phyloP scores from a whole-genome alignment of 2,888 invertebrate species.

The Drosophila phalerata region DNA sequence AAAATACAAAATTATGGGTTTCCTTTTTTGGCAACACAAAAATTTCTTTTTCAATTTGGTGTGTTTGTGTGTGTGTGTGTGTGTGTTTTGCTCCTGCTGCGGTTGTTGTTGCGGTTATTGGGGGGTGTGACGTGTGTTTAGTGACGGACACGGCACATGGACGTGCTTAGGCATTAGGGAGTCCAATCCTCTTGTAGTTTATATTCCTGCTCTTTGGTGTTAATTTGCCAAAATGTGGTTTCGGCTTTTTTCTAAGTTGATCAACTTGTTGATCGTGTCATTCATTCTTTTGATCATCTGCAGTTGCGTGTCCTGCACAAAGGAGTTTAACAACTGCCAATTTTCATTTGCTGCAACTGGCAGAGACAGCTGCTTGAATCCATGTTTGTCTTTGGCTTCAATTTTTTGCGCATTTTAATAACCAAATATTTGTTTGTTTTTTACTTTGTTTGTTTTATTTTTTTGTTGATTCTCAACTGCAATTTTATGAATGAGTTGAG shows the following conservation, averaged over 20 bases:
- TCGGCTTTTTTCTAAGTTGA: conserved; percentile 53
- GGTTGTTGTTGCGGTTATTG: conserved; percentile 8
- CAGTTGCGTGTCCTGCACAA: conserved; percentile 68
- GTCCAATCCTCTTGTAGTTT: conserved; percentile 34
- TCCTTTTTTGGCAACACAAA: conserved; percentile 49
- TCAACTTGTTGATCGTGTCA: conserved; percentile 61
- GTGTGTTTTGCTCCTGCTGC: neutral
- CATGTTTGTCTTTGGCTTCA: conserved; percentile 53
- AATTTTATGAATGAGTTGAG: conserved; percentile 66
- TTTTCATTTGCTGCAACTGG: conserved; percentile 77
- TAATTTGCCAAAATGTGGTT: conserved; percentile 80
- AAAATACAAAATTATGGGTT: conserved; percentile 80
- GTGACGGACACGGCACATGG: conserved; percentile 71
- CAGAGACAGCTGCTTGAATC: conserved; percentile 70
- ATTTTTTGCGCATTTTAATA: conserved; percentile 59
- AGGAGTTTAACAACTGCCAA: conserved; percentile 52
- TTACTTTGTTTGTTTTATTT: too few species aligned
- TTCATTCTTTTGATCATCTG: conserved; percentile 9
- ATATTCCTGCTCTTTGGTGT: conserved; percentile 50
- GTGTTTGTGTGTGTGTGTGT: neutral
- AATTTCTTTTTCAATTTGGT: conserved; percentile 58
- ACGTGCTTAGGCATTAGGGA: conserved; percentile 81
- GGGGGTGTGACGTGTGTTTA: conserved; percentile 74
- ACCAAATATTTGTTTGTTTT: conserved; percentile 74
- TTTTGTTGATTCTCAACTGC: conserved; percentile 33